Conservation (phyloP, 2,113 vertebrate species). For the sheep (Ovis aries) region ARS-UI_Ramb_v3.0 NC_056054.1:87530001-87530500, state of each 20-base stretch:
- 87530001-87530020: not conserved
- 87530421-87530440: not conserved
- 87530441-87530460: conserved; percentile 26
- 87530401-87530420: not conserved
- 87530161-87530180: not conserved
- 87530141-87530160: not conserved
- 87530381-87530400: not conserved
- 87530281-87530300: not conserved
- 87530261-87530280: not conserved
- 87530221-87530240: not conserved
- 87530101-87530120: not conserved
- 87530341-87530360: not conserved
- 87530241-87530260: too few species aligned
- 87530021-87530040: not conserved
- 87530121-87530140: not conserved
- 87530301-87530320: not conserved
- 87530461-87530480: conserved; percentile 22
- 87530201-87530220: not conserved
- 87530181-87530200: not conserved
- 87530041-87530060: not conserved
- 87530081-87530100: not conserved
- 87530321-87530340: not conserved
- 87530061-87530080: not conserved
- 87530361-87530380: not conserved
- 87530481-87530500: conserved; percentile 54